These are phyloP conservation scores for Volucella inanis DNA, from an alignment of 2,888 invertebrate species.

Conservation along the genomic window DNA sequence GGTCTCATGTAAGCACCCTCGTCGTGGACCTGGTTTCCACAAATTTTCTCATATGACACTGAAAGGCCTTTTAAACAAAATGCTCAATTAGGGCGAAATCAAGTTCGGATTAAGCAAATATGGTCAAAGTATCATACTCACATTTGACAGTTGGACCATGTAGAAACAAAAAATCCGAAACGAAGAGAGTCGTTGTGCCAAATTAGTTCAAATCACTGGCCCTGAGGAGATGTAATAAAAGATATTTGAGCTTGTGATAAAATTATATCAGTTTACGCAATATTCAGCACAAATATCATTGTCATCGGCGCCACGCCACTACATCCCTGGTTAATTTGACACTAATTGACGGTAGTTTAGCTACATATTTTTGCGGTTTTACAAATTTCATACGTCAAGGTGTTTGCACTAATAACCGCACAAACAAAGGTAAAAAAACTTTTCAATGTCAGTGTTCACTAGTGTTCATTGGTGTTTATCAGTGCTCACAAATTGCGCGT, in stretches of 20 bases:
- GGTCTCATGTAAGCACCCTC: not conserved
- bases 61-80: constrained; percentile 3
- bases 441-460: constrained; percentile 36
- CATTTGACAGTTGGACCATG: constrained; percentile 30
- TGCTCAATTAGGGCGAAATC: constrained; percentile 35
- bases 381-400: constrained; percentile 13
- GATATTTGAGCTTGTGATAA: constrained; percentile 6
- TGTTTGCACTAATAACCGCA: not conserved
- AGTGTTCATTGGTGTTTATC: too few relatives aligned
- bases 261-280: constrained; percentile 14
- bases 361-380: constrained; percentile 38
- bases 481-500: too few relatives aligned
- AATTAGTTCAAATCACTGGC: constrained; percentile 35
- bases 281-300: constrained; percentile 2
- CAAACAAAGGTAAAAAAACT: not conserved
- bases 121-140: constrained; percentile 11
- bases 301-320: not conserved
- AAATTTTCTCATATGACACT: constrained; percentile 11
- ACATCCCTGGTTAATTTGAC: constrained; percentile 28
- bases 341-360: constrained; percentile 37
- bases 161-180: constrained; percentile 20
- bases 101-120: not conserved
- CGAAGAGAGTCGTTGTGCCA: constrained; percentile 24
- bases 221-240: not conserved
- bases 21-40: not conserved